phyloP scores from a whole-genome alignment of 2,888 invertebrate genomes.

The Dichetophora obliterata region DNA sequence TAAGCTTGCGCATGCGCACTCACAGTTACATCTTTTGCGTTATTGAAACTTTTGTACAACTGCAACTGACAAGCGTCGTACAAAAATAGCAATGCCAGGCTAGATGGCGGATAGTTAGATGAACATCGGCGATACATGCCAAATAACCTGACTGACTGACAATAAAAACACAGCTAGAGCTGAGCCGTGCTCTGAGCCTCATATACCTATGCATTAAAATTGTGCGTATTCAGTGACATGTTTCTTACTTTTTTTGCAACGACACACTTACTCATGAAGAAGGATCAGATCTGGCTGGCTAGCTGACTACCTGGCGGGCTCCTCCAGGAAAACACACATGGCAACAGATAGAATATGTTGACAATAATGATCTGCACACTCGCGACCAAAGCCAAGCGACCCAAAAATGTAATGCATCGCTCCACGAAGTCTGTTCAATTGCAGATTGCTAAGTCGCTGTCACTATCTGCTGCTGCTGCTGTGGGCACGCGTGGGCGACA shows the following conservation, averaged over 20 bases:
- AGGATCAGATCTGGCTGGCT: background rate
- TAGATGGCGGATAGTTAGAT: conserved; percentile 3
- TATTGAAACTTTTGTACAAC: background rate
- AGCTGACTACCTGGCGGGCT: background rate
- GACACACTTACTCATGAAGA: background rate
- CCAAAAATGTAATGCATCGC: background rate
- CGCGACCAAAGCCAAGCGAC: conserved; percentile 2
- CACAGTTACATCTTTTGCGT: conserved; percentile 4
- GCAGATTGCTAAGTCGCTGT: background rate
- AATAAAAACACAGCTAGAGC: background rate
- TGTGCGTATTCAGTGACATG: background rate
- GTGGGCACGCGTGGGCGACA: conserved; percentile 51
- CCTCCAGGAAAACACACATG: background rate
- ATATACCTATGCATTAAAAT: background rate
- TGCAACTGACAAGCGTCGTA: background rate
- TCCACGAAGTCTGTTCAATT: background rate
- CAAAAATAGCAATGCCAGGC: background rate
- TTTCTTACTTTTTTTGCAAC: background rate
- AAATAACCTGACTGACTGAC: background rate
- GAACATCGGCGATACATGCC: conserved; percentile 6
- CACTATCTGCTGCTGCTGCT: background rate
- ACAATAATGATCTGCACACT: conserved; percentile 21
- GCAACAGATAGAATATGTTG: conserved; percentile 17
- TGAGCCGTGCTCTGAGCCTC: background rate
- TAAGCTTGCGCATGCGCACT: conserved; percentile 9